Evolutionary conservation across 2,113 vertebrate species (phyloP), one percentile per base, ranked within the genome.

Genomic region (Podiceps cristatus): DNA sequence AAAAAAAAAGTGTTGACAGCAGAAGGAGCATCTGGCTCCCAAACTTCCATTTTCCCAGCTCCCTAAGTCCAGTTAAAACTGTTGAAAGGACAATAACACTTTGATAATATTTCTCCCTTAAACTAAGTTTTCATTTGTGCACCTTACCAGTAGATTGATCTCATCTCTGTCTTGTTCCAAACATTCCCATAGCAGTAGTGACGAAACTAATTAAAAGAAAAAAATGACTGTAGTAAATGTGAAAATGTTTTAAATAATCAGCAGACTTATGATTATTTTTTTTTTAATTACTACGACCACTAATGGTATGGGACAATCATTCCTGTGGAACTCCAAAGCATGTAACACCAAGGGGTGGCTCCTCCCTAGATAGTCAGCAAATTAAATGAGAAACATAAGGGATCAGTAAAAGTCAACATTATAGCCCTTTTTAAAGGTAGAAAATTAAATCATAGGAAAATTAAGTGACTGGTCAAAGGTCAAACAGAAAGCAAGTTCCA

Each of bases 361-460:
- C 53, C 56, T 86, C 53, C 20, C 3, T 82, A 45, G 50, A 50
- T 5, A 50, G 33, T n/a, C 20, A 44, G 28, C 15, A 94, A 83
- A 86, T 72, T 90, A 86, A 80, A 77, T 55, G 40, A 64, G 64
- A 86, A 81, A 81, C 31, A 73, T 29, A 84, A 93, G 2, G 44
- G n/a, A 77, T 75, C 47, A 27, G 31, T 55, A 83, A 92, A 92
- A 63, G 63, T 86, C 76, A 88, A 49, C 24, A 47, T 73, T 59
- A 76, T 35, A 67, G 8, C 31, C 12, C n/a, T 88, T 87, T 92
- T 92, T 86, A 93, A 95, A 92, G 75, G 64, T 50, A 82, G 67
- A 90, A 88, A 94, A 96, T 63, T 77, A 73, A 92, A 88, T 94
- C 59, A 86, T 50, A 45, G 29, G 72, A 42, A 92, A 94, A 86